A percentile compares a stretch with the other conserved stretches of the same genome.
phyloP scores from a whole-genome alignment of 2,888 invertebrate genomes.

The Leistus spinibarbis region DNA sequence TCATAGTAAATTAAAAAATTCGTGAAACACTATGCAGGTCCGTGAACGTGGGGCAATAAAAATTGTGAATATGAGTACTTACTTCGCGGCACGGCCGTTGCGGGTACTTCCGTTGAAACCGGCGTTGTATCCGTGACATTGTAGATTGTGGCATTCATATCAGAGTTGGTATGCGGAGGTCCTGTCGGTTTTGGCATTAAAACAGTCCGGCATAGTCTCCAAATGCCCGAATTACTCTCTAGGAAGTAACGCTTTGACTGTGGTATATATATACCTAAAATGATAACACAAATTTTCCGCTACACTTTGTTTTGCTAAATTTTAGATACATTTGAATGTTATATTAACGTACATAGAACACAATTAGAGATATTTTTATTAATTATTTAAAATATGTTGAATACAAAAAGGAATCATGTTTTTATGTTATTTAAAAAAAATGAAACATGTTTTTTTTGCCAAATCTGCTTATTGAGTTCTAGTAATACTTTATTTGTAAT shows the following conservation, averaged over 20 bases:
- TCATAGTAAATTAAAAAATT: too few relatives aligned
- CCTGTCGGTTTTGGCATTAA: conserved; percentile 52
- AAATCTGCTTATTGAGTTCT: too few relatives aligned
- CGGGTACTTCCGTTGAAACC: conserved; percentile 10
- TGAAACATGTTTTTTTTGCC: too few relatives aligned
- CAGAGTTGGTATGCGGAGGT: conserved; percentile 14
- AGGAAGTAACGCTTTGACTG: conserved; percentile 64
- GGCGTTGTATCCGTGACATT: background rate
- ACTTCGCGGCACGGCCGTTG: conserved; percentile 26
- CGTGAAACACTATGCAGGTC: too few relatives aligned
- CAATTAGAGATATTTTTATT: too few relatives aligned
- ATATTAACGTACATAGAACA: too few relatives aligned
- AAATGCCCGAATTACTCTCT: conserved; percentile 73
- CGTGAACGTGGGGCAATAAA: too few relatives aligned
- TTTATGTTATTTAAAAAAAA: too few relatives aligned
- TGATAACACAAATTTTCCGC: conserved; percentile 16
- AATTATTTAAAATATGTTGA: too few relatives aligned
- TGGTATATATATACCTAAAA: conserved; percentile 58
- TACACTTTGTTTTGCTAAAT: background rate
- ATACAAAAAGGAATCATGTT: too few relatives aligned
- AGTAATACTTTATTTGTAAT: too few relatives aligned
- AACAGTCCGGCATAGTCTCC: conserved; percentile 66
- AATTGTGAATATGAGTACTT: conserved; percentile 1
- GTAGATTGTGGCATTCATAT: background rate
- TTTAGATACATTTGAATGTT: background rate